These are phyloP conservation scores for Willowsia nigromaculata DNA, from an alignment of 2,888 invertebrate species.

Conservation along the genomic window DNA sequence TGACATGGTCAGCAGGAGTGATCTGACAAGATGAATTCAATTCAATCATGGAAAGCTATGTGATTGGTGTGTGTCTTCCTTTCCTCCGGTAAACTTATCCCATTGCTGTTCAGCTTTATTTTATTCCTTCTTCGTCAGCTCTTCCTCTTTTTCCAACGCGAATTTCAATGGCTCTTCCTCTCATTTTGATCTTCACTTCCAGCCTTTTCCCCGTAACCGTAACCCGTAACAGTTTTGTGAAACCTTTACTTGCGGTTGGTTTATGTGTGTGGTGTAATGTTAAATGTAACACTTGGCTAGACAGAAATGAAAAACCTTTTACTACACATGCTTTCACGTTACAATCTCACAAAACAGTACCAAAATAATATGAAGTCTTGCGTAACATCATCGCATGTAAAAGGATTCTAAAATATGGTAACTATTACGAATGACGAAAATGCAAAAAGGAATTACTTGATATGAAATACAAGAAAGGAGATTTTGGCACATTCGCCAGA, in stretches of 20 bases:
- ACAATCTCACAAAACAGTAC: no score
- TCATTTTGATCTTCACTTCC: constrained; percentile 35
- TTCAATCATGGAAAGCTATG: constrained; percentile 45
- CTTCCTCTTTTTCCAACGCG: neutral
- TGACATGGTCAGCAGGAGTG: constrained; percentile 3
- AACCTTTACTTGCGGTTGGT: neutral
- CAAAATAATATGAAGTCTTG: neutral
- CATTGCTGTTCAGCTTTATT: neutral
- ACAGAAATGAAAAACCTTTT: no score
- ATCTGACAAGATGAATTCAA: constrained; percentile 38
- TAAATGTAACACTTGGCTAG: no score
- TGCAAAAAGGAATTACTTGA: neutral
- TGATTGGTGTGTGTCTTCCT: constrained; percentile 51
- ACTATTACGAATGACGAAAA: neutral
- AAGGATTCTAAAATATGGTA: neutral
- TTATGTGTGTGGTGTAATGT: neutral
- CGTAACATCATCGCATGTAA: neutral
- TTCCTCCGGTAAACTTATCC: neutral
- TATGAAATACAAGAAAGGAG: neutral
- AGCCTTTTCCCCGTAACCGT: constrained; percentile 2
- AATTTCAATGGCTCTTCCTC: neutral
- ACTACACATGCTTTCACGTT: no score
- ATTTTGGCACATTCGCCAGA: neutral
- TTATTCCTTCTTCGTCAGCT: neutral
- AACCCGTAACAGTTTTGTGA: neutral